phyloP scores from a whole-genome alignment of 1,140 invertebrate species.

The Pseudomyrmex dendroicus region DNA sequence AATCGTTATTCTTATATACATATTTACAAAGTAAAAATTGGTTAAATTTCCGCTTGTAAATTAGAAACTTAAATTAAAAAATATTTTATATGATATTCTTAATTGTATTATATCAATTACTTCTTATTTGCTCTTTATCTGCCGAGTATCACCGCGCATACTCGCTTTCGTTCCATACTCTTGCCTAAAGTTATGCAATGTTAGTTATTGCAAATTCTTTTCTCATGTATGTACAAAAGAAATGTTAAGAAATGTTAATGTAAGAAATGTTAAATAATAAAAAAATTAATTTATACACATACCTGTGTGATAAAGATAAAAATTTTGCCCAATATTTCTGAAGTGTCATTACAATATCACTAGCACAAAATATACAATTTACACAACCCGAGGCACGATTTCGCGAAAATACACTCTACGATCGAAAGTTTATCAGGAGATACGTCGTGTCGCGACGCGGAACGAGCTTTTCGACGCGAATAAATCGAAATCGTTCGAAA shows the following conservation, averaged over 20 bases:
- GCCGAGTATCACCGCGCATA: background rate
- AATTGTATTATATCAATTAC: background rate
- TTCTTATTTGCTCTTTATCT: background rate
- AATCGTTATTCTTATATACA: too few relatives aligned
- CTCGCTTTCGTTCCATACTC: background rate
- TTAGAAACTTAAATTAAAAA: background rate
- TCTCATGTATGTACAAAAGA: background rate
- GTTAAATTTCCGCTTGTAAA: background rate
- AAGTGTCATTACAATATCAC: slow-evolving; percentile 54
- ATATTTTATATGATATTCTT: background rate
- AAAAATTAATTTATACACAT: background rate
- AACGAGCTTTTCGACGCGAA: slow-evolving; percentile 47
- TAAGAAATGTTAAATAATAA: background rate
- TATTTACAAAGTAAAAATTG: background rate
- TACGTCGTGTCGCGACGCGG: slow-evolving; percentile 31
- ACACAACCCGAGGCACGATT: slow-evolving; percentile 24
- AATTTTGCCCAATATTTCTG: background rate
- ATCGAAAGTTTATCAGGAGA: slow-evolving; percentile 44
- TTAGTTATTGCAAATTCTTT: background rate
- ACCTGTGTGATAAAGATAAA: background rate
- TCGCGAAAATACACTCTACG: slow-evolving; percentile 29
- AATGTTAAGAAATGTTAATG: too few relatives aligned
- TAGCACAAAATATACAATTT: slow-evolving; percentile 23
- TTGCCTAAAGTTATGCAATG: slow-evolving; percentile 13
- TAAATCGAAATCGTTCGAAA: slow-evolving; percentile 50